Evolutionary conservation across 2,888 invertebrate genomes (phyloP).

Genomic region (Mesopsocus fuscifrons): DNA sequence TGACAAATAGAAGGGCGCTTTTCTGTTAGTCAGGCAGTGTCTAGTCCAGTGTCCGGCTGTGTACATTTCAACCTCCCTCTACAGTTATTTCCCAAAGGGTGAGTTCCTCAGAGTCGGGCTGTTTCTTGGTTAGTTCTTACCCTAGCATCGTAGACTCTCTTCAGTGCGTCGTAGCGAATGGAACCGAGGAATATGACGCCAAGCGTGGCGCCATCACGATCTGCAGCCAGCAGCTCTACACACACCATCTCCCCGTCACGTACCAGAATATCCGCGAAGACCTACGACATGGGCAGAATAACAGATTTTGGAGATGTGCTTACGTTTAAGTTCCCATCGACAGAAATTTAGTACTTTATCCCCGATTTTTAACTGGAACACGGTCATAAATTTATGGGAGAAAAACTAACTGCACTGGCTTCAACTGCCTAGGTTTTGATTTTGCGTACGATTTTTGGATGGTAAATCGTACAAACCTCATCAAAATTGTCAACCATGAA

Average conservation of each 20-base stretch:
- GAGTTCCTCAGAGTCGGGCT: too few relatives aligned
- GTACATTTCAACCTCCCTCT: too few relatives aligned
- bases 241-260: constrained; percentile 98
- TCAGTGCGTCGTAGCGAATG: constrained; percentile 91
- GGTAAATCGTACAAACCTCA: constrained; percentile 68
- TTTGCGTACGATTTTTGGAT: too few relatives aligned
- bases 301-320: constrained; percentile 3
- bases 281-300: too few relatives aligned
- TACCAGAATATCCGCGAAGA: constrained; percentile 92
- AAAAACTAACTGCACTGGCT: too few relatives aligned
- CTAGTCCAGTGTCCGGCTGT: too few relatives aligned
- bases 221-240: constrained; percentile 89
- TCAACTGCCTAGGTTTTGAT: too few relatives aligned
- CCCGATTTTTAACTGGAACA: too few relatives aligned
- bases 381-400: too few relatives aligned
- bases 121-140: too few relatives aligned
- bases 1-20: constrained; percentile 26
- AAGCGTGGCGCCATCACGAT: constrained; percentile 66
- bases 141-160: constrained; percentile 89
- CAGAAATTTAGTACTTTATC: too few relatives aligned
- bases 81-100: too few relatives aligned
- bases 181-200: constrained; percentile 95
- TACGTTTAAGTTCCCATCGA: background rate
- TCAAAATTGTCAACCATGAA: constrained; percentile 99
- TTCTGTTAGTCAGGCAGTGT: background rate